Conservation (phyloP, 2,888 invertebrate species). For the Diachrysia chrysitis region DNA sequence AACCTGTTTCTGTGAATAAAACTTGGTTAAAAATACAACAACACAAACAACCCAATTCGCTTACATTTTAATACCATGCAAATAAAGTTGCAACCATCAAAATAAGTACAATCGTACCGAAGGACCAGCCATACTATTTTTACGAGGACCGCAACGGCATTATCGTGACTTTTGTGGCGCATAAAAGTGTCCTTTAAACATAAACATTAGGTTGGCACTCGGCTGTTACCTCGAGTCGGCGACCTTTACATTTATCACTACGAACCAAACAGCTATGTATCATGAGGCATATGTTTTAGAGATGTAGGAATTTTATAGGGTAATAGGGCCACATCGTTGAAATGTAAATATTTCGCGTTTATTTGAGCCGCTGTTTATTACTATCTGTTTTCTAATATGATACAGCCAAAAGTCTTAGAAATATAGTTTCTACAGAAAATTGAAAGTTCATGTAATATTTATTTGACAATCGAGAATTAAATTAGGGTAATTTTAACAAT, state of each 20-base stretch:
- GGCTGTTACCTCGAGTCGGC: constrained; percentile 15
- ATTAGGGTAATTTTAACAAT: too few species aligned
- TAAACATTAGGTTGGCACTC: constrained; percentile 54
- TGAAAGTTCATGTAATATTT: too few species aligned
- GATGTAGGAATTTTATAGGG: constrained; percentile 34
- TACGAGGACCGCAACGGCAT: constrained; percentile 46
- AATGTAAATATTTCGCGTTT: constrained; percentile 16
- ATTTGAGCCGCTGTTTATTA: neutral
- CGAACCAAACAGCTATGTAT: constrained; percentile 9
- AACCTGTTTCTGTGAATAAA: neutral
- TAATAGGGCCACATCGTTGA: constrained; percentile 1
- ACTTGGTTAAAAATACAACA: neutral
- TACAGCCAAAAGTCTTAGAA: too few species aligned
- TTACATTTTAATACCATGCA: constrained; percentile 44
- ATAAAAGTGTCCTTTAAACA: constrained; percentile 50
- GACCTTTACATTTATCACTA: constrained; percentile 47
- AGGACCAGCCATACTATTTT: constrained; percentile 31
- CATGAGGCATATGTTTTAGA: constrained; percentile 34
- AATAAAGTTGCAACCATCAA: constrained; percentile 47
- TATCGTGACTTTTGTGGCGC: constrained; percentile 57
- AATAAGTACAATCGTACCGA: constrained; percentile 19
- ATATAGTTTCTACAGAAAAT: too few species aligned
- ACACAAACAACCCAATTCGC: constrained; percentile 46
- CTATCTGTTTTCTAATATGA: neutral
- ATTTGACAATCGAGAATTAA: too few species aligned